Evolutionary conservation across 2,797 vertebrate species (phyloP).

Genomic region (Hoplostethus atlanticus): DNA sequence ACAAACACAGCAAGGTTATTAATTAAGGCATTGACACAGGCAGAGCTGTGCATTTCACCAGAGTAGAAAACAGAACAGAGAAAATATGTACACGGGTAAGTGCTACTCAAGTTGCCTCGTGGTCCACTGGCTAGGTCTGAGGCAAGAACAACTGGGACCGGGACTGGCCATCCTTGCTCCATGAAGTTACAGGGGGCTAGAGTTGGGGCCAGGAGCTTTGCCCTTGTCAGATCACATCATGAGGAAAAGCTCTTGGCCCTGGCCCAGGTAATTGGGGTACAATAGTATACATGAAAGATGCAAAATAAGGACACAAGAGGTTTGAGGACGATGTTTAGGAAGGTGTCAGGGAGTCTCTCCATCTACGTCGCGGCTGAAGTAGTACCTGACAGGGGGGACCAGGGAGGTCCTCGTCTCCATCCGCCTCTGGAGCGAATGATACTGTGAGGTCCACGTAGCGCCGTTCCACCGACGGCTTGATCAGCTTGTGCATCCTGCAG

Average conservation of each 20-base stretch:
- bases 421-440: conserved; percentile 94
- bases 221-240: conserved; percentile 30
- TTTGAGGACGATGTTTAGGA: conserved; percentile 41
- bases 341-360: conserved; percentile 76
- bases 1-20: conserved; percentile 65
- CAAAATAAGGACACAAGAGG: conserved; percentile 74
- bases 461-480: conserved; percentile 93
- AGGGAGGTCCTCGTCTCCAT: conserved; percentile 95
- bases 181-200: conserved; percentile 36
- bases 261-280: conserved; percentile 45
- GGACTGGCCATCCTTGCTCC: conserved; percentile 52
- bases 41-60: conserved; percentile 77
- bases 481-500: conserved; percentile 96
- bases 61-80: conserved; percentile 80
- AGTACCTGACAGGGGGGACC: conserved; percentile 97
- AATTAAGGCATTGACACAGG: conserved; percentile 86
- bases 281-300: conserved; percentile 63
- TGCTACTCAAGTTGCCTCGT: conserved; percentile 78
- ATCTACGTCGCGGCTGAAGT: conserved; percentile 87
- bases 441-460: conserved; percentile 97
- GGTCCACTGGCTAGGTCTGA: conserved; percentile 70
- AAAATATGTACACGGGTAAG: conserved; percentile 84
- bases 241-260: conserved; percentile 58
- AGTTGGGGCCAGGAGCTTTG: conserved; percentile 51
- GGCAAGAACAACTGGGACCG: conserved; percentile 49